These are phyloP conservation scores for Limosa lapponica DNA, from an alignment of 2,797 vertebrate genomes.

Conservation along the genomic window DNA sequence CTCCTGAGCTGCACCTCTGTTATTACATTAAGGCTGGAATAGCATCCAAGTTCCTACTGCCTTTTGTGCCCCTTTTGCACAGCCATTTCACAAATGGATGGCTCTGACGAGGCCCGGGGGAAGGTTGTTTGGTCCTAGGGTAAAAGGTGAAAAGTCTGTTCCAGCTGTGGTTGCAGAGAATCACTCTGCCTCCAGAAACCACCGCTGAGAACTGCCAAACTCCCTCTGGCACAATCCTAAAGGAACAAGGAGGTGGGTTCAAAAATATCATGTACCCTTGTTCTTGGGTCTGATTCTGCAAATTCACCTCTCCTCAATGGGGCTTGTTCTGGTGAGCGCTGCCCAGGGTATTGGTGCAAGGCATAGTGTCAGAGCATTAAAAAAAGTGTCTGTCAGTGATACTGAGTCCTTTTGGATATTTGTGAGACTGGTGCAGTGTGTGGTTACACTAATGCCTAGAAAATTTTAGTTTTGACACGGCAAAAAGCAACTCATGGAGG, in stretches of 20 bases:
- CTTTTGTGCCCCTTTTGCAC: conserved; percentile 3
- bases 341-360: not conserved
- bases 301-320: not conserved
- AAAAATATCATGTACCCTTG: not conserved
- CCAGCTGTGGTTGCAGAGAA: not conserved
- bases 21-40: conserved; percentile 43
- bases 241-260: not conserved
- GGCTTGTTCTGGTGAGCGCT: not conserved
- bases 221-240: not conserved
- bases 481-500: not conserved
- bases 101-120: not conserved
- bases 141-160: conserved; percentile 22
- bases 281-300: not conserved
- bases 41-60: conserved; percentile 41
- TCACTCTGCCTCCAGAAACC: not conserved
- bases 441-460: not conserved
- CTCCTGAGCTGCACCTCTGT: conserved; percentile 44
- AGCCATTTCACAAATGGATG: conserved; percentile 50
- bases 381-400: not conserved
- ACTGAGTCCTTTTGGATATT: not conserved
- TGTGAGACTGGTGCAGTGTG: rapidly evolving
- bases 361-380: not conserved
- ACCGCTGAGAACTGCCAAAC: not conserved
- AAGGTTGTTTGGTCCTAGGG: conserved; percentile 8
- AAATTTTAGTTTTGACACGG: not conserved